phyloP scores from a whole-genome alignment of 2,113 vertebrate species.

The Salvator merianae region DNA sequence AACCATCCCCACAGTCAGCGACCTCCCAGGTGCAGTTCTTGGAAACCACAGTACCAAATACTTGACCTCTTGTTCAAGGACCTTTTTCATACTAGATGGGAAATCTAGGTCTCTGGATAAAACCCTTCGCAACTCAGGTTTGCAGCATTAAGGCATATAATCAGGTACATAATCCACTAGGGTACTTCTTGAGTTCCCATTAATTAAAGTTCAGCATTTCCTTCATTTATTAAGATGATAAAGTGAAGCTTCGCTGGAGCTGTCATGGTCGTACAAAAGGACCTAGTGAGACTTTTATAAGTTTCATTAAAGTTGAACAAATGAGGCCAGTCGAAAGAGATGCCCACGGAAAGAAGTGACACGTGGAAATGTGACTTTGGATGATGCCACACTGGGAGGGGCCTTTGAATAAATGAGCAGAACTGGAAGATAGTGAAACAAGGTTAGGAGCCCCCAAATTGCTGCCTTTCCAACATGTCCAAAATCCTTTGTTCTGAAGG shows the following conservation, averaged over 20 bases:
- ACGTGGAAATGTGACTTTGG: not conserved
- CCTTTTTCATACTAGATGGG: not conserved
- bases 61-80: not conserved
- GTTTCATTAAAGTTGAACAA: not conserved
- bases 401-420: not conserved
- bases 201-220: conserved; percentile 13
- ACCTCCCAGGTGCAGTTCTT: not conserved
- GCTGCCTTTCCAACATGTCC: not conserved
- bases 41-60: not conserved
- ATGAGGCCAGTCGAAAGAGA: not conserved
- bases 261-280: not conserved
- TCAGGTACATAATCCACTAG: not conserved
- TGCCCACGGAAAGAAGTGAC: not conserved
- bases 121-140: not conserved
- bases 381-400: too few relatives aligned
- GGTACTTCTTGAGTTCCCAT: not conserved
- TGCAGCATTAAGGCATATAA: not conserved
- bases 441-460: not conserved
- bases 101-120: not conserved
- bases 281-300: not conserved
- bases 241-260: conserved; percentile 7
- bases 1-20: not conserved
- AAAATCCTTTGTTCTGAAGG: too few relatives aligned
- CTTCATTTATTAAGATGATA: conserved; percentile 5
- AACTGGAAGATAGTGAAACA: not conserved